Evolutionary conservation across 2,888 invertebrate species (phyloP).

Genomic region (Trichopria drosophilae): DNA sequence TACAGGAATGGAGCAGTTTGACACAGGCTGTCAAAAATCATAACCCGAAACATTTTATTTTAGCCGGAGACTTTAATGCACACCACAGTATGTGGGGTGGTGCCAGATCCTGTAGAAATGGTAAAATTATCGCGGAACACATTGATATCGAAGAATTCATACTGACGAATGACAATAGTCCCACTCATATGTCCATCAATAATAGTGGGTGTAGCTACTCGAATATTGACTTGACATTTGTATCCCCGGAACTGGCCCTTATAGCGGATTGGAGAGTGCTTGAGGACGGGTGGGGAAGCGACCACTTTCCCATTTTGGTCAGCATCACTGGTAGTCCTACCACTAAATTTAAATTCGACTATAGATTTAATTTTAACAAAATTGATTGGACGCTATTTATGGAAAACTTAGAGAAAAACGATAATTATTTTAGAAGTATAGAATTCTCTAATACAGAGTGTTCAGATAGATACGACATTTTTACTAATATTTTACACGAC

Average conservation of each 20-base stretch:
- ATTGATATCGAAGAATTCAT: background rate
- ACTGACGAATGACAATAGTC: background rate
- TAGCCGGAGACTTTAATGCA: conserved; percentile 6
- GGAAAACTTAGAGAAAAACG: no score
- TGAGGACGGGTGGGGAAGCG: conserved; percentile 15
- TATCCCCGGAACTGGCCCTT: conserved; percentile 3
- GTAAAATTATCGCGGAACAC: conserved; percentile 2
- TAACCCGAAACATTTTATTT: background rate
- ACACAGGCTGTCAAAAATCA: background rate
- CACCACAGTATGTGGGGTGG: conserved; percentile 2
- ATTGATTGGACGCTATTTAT: no score
- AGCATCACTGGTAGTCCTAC: background rate
- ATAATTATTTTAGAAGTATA: conserved; percentile 10
- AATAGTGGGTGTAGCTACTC: background rate
- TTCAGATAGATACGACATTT: conserved; percentile 1
- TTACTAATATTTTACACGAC: background rate
- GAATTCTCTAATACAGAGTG: conserved; percentile 4
- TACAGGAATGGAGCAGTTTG: conserved; percentile 13
- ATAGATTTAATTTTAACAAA: conserved; percentile 7
- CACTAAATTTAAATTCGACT: conserved; percentile 3
- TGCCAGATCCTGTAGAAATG: conserved; percentile 1
- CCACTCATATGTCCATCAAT: conserved; percentile 1
- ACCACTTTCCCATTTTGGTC: conserved; percentile 9
- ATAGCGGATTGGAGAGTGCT: background rate
- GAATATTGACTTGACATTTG: conserved; percentile 6